Base-by-base conservation (phyloP, 2,797 vertebrate species). In the Morus bassanus region DNA sequence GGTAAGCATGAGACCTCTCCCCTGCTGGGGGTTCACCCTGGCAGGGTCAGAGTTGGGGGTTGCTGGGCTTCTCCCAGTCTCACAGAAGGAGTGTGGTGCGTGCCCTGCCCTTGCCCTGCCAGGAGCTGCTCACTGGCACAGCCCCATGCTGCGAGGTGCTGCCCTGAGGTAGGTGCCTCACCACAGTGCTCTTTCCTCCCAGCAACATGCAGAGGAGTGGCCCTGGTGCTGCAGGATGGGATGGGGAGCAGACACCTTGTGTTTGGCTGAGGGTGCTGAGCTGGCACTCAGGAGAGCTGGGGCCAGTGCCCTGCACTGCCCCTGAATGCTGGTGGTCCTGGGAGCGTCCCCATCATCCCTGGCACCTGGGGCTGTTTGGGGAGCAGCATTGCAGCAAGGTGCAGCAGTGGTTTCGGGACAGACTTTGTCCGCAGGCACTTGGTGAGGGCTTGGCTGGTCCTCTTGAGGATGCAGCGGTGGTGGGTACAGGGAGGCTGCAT, bases 171-270 rank as follows among this genome's bases (percentile, higher is more conserved):
- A 6, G 17, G 16, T 69, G 46, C 51, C n/a, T 39, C 18, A 4
- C 16, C 37, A 21, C 2, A 3, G 5, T 7, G 9, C 0, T 0
- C 46, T 68, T 41, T 33, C 7, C 22, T 63, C 41, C 50, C 0
- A 0, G 35, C 35, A 54, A 3, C 2, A 2, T 9, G 43, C 28
- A 27, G 61, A 68, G 46, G 15, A 50, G 53, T 0, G 4, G 35
- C 18, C 10, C 15, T 0, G 0, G 45, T 85, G n/a, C 27, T 33
- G 30, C 2, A 3, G 28, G 18, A 7, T 18, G 17, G 27, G 25
- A 30, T 74, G 74, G 28, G 22, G 59, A 85, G 46, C 41, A 74
- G 30, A 61, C 4, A 11, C 8, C 16, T 37, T 4, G 0, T 37
- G 28, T 78, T 77, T 81, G 45, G 31, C 48, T 74, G 57, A 53